A percentile compares a stretch with the other conserved stretches of the same genome.
phyloP scores from a whole-genome alignment of 2,797 vertebrate genomes.

The Smutsia gigantea region DNA sequence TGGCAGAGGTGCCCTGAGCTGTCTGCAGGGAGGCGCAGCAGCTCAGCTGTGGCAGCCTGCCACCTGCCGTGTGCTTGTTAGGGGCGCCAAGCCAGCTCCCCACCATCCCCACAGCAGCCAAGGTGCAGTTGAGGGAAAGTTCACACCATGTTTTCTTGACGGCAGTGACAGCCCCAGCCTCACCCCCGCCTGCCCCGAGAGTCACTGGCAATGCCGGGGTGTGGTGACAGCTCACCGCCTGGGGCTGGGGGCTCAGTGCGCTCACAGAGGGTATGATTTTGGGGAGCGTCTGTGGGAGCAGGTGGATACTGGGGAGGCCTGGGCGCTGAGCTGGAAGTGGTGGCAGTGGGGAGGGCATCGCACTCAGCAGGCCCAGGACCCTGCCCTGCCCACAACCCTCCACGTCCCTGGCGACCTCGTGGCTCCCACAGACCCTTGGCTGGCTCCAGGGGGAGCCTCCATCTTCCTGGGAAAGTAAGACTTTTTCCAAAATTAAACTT shows the following conservation, averaged over 20 bases:
- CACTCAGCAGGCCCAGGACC: background rate
- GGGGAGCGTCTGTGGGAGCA: background rate
- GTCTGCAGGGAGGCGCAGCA: background rate
- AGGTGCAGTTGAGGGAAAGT: background rate
- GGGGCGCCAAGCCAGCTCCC: background rate
- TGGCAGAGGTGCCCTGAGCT: background rate
- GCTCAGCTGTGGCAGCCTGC: background rate
- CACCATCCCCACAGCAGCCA: background rate
- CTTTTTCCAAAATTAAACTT: background rate
- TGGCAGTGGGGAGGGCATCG: no score
- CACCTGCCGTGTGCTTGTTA: background rate
- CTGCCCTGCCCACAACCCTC: background rate
- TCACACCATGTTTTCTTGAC: background rate
- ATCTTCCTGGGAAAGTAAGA: background rate
- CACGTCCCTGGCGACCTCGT: accelerated
- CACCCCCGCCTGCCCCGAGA: background rate
- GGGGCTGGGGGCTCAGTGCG: background rate
- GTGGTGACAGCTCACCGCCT: background rate
- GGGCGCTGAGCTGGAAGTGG: background rate
- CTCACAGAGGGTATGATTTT: background rate
- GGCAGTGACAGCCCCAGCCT: background rate
- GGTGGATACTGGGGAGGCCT: background rate
- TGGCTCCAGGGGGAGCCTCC: background rate
- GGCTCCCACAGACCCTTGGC: background rate
- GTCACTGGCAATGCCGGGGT: accelerated